These are phyloP conservation scores for Polypterus bichir DNA, from an alignment of 2,113 vertebrate species.

Conservation along the genomic window DNA sequence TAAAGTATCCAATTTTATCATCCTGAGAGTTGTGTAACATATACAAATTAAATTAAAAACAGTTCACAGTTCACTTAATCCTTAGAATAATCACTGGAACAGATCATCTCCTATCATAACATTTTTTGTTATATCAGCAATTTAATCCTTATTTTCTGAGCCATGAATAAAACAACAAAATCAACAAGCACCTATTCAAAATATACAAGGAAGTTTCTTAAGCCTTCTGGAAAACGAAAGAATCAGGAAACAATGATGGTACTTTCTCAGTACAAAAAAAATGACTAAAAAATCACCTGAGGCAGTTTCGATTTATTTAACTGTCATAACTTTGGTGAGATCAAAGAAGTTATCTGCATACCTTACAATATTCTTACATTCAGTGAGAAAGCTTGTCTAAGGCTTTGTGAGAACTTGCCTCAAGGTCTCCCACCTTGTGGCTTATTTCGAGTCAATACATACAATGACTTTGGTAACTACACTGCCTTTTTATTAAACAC, in stretches of 20 bases:
- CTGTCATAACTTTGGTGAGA: neutral
- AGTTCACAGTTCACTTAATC: no score
- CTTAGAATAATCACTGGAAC: no score
- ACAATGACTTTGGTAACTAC: neutral
- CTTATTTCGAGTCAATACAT: constrained; percentile 1
- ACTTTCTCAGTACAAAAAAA: neutral
- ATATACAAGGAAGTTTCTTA: neutral
- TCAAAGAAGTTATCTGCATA: neutral
- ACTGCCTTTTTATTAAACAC: neutral
- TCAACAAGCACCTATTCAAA: neutral
- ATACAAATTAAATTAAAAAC: no score
- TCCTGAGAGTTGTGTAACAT: no score
- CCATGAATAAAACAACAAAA: neutral
- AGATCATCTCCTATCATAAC: neutral
- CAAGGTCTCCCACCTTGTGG: constrained; percentile 10
- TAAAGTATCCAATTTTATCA: no score
- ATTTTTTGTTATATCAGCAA: neutral
- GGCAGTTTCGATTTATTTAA: neutral
- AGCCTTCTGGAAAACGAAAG: neutral
- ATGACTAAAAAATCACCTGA: neutral
- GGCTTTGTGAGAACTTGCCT: constrained; percentile 34
- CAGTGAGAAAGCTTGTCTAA: neutral
- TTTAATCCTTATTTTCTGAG: neutral
- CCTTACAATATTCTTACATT: neutral
- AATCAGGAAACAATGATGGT: neutral